These are phyloP conservation scores for Nylanderia fulva DNA, from an alignment of 1,140 invertebrate genomes.

Conservation along the genomic window DNA sequence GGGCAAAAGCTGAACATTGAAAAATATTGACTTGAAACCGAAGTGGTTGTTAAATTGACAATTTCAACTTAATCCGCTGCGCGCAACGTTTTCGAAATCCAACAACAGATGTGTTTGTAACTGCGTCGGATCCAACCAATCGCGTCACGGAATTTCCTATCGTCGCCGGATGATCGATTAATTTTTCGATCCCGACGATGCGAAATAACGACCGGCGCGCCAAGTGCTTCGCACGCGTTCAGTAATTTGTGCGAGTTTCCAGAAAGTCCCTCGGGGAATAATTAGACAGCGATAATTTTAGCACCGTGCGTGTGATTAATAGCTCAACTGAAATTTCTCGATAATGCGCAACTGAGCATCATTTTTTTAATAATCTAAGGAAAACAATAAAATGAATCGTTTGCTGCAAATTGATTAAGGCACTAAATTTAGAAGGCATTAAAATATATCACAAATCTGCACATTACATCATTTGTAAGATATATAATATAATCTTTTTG, in stretches of 20 bases:
- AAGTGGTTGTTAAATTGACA: constrained; percentile 51
- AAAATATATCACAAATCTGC: background rate
- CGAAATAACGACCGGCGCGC: constrained; percentile 42
- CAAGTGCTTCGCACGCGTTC: background rate
- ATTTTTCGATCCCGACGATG: constrained; percentile 44
- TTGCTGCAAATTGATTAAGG: background rate
- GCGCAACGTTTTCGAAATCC: constrained; percentile 39
- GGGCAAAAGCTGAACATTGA: background rate
- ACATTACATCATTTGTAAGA: background rate
- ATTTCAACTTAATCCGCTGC: constrained; percentile 47
- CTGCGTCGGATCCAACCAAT: constrained; percentile 10
- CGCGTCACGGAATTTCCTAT: constrained; percentile 15
- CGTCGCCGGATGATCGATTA: constrained; percentile 44
- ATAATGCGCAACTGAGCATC: constrained; percentile 5
- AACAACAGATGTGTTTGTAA: constrained; percentile 28
- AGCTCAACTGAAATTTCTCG: constrained; percentile 12
- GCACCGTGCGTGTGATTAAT: constrained; percentile 38
- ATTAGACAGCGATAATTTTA: constrained; percentile 67
- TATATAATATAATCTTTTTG: background rate
- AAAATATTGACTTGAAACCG: constrained; percentile 50
- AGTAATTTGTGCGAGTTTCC: constrained; percentile 54
- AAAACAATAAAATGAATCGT: background rate
- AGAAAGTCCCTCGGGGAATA: constrained; percentile 58
- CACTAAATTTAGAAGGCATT: background rate
- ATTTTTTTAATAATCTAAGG: background rate